These are phyloP conservation scores for Drosophila tsacasi DNA, from an alignment of 1,140 invertebrate genomes.

Conservation along the genomic window DNA sequence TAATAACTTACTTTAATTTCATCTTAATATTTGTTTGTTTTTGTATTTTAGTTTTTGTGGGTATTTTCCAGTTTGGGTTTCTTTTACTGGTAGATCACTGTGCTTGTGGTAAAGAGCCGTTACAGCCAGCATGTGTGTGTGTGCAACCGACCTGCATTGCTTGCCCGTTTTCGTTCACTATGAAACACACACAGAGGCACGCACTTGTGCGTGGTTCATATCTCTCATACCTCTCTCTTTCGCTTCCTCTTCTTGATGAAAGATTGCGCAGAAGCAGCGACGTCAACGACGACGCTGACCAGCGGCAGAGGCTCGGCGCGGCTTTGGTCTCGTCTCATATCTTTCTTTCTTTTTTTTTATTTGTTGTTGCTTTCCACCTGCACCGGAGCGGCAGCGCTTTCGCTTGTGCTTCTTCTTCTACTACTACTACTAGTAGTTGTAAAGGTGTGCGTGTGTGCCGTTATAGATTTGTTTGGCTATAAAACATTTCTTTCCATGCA, in stretches of 20 bases:
- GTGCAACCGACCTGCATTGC: constrained; percentile 43
- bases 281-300: background rate
- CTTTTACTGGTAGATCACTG: constrained; percentile 17
- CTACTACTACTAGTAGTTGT: background rate
- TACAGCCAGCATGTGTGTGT: constrained; percentile 27
- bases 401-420: constrained; percentile 42
- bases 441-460: constrained; percentile 31
- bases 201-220: constrained; percentile 64
- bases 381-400: constrained; percentile 52
- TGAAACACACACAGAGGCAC: constrained; percentile 30
- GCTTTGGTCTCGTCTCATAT: constrained; percentile 17
- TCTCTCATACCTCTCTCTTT: constrained; percentile 20
- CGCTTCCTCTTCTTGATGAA: constrained; percentile 9
- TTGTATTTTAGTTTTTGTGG: background rate
- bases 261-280: constrained; percentile 22
- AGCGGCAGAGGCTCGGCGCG: constrained; percentile 12
- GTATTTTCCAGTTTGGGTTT: background rate
- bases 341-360: background rate
- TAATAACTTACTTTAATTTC: too few relatives aligned
- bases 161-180: constrained; percentile 27
- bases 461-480: constrained; percentile 64
- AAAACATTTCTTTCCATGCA: constrained; percentile 31
- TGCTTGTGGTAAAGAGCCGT: constrained; percentile 49
- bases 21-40: background rate
- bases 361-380: constrained; percentile 63